Conservation (phyloP, 2,113 vertebrate species). For the Muntiacus muntjak region DNA sequence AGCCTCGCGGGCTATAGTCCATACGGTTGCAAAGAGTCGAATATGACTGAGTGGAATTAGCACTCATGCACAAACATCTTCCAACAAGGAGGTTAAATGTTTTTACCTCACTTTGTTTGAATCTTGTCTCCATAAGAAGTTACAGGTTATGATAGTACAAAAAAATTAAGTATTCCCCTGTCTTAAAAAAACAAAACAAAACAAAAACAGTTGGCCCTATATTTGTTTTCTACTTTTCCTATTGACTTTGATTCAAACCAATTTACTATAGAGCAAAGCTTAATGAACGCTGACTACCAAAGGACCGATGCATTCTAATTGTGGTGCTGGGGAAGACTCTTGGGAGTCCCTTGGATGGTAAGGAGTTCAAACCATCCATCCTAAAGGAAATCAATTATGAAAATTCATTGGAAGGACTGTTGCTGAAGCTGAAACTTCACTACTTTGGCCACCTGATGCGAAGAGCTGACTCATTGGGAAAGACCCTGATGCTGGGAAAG, state of each 20-base stretch:
- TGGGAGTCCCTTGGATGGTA: neutral
- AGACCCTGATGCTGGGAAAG: neutral
- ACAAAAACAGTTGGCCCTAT: neutral
- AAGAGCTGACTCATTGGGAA: neutral
- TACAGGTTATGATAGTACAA: neutral
- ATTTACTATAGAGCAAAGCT: neutral
- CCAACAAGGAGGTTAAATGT: neutral
- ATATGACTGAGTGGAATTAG: neutral
- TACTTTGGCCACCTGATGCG: neutral
- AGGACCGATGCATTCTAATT: neutral
- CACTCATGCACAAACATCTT: neutral
- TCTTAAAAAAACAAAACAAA: neutral
- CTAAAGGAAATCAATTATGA: neutral
- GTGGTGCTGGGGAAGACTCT: neutral
- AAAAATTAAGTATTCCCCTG: neutral
- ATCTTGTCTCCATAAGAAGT: neutral
- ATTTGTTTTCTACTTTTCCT: neutral
- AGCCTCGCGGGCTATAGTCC: neutral
- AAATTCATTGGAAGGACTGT: neutral
- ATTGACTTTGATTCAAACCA: neutral
- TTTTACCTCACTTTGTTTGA: neutral
- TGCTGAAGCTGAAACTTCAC: neutral
- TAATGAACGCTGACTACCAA: neutral
- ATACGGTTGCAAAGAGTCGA: neutral
- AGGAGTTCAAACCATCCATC: neutral